Evolutionary conservation across 2,888 invertebrate genomes (phyloP).

Genomic region (Torymus auratus): DNA sequence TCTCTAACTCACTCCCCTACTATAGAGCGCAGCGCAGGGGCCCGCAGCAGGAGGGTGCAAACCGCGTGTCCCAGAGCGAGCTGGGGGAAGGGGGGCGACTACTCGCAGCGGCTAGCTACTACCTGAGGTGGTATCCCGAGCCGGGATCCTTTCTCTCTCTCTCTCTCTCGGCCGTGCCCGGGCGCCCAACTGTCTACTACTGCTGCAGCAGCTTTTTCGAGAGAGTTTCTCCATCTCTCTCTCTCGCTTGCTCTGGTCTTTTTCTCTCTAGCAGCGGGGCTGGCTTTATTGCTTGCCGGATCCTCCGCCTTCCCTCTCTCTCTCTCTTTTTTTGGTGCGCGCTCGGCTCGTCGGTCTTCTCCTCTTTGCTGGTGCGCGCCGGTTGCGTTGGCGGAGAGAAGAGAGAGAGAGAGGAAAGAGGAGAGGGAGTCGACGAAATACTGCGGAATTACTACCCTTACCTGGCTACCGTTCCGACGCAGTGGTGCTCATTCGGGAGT

Average conservation of each 20-base stretch:
- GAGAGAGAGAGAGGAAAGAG: conserved; percentile 23
- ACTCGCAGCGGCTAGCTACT: conserved; percentile 48
- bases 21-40: conserved; percentile 2
- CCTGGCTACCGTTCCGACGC: conserved; percentile 55
- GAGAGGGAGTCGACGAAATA: conserved; percentile 33
- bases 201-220: not conserved
- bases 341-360: conserved; percentile 19
- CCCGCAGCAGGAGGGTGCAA: conserved; percentile 53
- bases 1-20: conserved; percentile 17
- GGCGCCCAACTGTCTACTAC: conserved; percentile 71
- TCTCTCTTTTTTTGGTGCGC: conserved; percentile 16
- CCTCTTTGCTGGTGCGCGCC: conserved; percentile 46
- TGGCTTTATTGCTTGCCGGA: conserved; percentile 50
- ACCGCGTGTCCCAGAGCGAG: too few species aligned
- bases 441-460: conserved; percentile 54
- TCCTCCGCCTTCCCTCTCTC: conserved; percentile 52
- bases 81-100: conserved; percentile 12
- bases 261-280: conserved; percentile 19
- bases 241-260: conserved; percentile 29
- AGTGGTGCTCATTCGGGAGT: conserved; percentile 52
- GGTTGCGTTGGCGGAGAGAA: conserved; percentile 47
- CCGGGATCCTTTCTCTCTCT: conserved; percentile 59
- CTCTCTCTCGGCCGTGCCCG: conserved; percentile 57
- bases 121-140: conserved; percentile 62
- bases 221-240: conserved; percentile 36